Conservation (phyloP, 1,140 invertebrate genomes). For the Papilio polytes region DNA sequence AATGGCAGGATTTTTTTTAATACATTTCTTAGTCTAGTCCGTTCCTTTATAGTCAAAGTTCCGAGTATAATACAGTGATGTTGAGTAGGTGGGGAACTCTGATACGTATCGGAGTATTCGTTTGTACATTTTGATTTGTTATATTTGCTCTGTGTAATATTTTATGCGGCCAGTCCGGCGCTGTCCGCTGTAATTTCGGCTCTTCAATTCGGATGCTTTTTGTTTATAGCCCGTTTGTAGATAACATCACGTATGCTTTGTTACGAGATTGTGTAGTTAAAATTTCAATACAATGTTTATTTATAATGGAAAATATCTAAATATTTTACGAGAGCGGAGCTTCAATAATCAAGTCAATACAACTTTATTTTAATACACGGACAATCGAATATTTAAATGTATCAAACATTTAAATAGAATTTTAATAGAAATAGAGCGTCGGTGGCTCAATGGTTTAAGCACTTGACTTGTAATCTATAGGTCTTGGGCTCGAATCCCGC, state of each 20-base stretch:
- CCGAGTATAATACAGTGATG: slow-evolving; percentile 27
- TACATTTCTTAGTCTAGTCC: not conserved
- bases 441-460: too few species aligned
- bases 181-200: slow-evolving; percentile 30
- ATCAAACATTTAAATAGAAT: too few species aligned
- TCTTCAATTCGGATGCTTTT: slow-evolving; percentile 21
- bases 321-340: too few species aligned
- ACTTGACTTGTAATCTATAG: too few species aligned
- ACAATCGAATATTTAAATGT: too few species aligned
- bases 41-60: not conserved
- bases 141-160: slow-evolving; percentile 38
- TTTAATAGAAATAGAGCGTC: too few species aligned
- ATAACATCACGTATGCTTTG: slow-evolving; percentile 6
- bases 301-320: not conserved
- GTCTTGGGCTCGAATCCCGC: too few species aligned
- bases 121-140: slow-evolving; percentile 40
- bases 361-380: too few species aligned
- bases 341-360: too few species aligned
- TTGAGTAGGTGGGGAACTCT: slow-evolving; percentile 25
- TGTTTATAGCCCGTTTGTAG: slow-evolving; percentile 18
- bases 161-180: slow-evolving; percentile 16
- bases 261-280: not conserved
- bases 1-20: not conserved
- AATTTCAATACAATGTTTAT: not conserved
- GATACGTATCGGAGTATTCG: slow-evolving; percentile 35